Evolutionary conservation across 2,888 invertebrate genomes (phyloP).

Genomic region (Operophtera brumata): DNA sequence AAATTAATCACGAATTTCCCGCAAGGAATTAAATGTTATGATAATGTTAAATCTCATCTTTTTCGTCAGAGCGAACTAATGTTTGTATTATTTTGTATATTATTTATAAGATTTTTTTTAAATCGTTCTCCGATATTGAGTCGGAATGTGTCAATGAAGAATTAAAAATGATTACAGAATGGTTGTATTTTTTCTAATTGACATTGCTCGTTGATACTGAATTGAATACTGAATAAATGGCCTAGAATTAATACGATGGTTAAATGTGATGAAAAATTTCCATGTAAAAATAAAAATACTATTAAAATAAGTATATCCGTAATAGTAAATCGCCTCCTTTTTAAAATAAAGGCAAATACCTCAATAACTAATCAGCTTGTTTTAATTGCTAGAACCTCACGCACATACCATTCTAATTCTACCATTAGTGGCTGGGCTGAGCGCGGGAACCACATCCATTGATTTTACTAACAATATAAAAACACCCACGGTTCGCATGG

Average conservation of each 20-base stretch:
- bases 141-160: constrained; percentile 58
- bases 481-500: constrained; percentile 6
- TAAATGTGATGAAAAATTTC: constrained; percentile 79
- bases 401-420: background rate
- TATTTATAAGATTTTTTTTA: constrained; percentile 76
- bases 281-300: constrained; percentile 80
- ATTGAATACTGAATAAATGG: constrained; percentile 73
- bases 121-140: constrained; percentile 56
- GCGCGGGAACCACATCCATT: constrained; percentile 12
- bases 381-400: constrained; percentile 49
- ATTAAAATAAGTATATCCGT: constrained; percentile 76
- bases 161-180: constrained; percentile 67
- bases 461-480: constrained; percentile 10
- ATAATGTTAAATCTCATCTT: constrained; percentile 72
- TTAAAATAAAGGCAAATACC: constrained; percentile 78
- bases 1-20: constrained; percentile 67
- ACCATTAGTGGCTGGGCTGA: background rate
- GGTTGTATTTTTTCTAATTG: constrained; percentile 77
- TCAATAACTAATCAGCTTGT: constrained; percentile 70
- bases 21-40: constrained; percentile 61
- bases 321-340: constrained; percentile 79
- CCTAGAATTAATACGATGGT: constrained; percentile 70
- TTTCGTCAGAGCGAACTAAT: constrained; percentile 65
- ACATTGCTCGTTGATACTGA: constrained; percentile 73
- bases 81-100: constrained; percentile 81